Percentiles rank a stretch among this genome's conserved stretches.
These are phyloP conservation scores for Bacillus rossius DNA, from an alignment of 1,140 invertebrate genomes.

Conservation along the genomic window DNA sequence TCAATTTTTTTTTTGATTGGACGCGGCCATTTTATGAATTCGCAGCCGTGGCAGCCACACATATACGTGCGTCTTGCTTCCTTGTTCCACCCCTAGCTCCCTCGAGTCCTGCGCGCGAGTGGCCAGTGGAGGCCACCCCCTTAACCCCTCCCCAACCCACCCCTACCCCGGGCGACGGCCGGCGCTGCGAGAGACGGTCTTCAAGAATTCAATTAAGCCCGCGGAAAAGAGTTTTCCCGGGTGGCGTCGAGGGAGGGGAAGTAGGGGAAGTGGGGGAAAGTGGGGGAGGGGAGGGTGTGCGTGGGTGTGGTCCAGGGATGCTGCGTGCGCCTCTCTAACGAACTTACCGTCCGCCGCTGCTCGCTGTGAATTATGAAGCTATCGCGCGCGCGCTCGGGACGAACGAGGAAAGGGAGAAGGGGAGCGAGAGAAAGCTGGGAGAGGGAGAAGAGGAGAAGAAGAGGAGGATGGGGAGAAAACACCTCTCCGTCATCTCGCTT, in stretches of 20 bases:
- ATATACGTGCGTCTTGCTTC: background rate
- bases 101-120: slow-evolving; percentile 4
- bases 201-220: slow-evolving; percentile 15
- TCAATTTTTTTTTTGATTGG: slow-evolving; percentile 12
- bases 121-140: background rate
- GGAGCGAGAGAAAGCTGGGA: no score
- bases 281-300: background rate
- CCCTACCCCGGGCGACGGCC: no score
- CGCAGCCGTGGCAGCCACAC: background rate
- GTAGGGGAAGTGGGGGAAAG: background rate
- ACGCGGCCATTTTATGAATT: slow-evolving; percentile 16
- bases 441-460: no score
- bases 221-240: slow-evolving; percentile 13
- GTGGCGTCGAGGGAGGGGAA: background rate
- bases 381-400: no score
- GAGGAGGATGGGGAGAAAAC: no score
- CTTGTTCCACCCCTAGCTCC: slow-evolving; percentile 1
- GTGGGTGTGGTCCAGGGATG: background rate
- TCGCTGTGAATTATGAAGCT: no score
- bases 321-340: no score
- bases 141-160: background rate
- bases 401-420: no score
- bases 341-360: no score
- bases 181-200: slow-evolving; percentile 7
- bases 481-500: no score